A percentile compares a stretch with the other conserved stretches of the same genome.
phyloP scores from a whole-genome alignment of 2,888 invertebrate genomes.

The Scaptomyza cyrtandrae region DNA sequence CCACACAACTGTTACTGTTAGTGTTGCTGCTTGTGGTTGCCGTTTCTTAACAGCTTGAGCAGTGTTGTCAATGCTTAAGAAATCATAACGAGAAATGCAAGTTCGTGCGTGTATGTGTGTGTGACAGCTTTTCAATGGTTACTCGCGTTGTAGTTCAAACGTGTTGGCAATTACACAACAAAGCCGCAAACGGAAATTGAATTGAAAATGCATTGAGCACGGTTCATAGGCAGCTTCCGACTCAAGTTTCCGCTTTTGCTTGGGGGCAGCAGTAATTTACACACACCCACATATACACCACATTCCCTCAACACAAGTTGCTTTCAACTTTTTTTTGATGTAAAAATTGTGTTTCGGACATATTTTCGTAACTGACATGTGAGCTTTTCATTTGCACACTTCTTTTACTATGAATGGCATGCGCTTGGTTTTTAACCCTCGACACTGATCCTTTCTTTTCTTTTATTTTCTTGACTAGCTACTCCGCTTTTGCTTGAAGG shows the following conservation, averaged over 20 bases:
- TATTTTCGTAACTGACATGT: slow-evolving; percentile 40
- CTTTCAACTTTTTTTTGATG: slow-evolving; percentile 19
- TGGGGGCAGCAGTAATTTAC: background rate
- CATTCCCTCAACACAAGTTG: background rate
- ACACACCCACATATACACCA: background rate
- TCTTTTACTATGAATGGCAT: slow-evolving; percentile 32
- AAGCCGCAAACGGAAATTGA: slow-evolving; percentile 60
- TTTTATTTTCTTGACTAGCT: background rate
- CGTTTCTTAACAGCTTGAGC: slow-evolving; percentile 20
- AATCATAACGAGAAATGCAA: slow-evolving; percentile 41
- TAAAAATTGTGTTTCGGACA: slow-evolving; percentile 37
- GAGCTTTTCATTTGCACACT: slow-evolving; percentile 52
- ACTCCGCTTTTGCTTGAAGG: slow-evolving; percentile 4
- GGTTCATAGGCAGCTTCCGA: slow-evolving; percentile 48
- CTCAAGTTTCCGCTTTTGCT: slow-evolving; percentile 51
- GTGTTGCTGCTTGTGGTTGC: slow-evolving; percentile 14
- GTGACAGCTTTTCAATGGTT: background rate
- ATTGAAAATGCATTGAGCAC: slow-evolving; percentile 62
- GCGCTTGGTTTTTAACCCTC: background rate
- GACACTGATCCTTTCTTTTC: background rate
- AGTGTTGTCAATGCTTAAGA: slow-evolving; percentile 23
- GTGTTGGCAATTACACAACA: slow-evolving; percentile 58
- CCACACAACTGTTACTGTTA: slow-evolving; percentile 6
- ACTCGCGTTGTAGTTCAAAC: slow-evolving; percentile 28
- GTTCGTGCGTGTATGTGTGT: background rate